phyloP scores from a whole-genome alignment of 2,888 invertebrate species.

The Pristionchus entomophagus region DNA sequence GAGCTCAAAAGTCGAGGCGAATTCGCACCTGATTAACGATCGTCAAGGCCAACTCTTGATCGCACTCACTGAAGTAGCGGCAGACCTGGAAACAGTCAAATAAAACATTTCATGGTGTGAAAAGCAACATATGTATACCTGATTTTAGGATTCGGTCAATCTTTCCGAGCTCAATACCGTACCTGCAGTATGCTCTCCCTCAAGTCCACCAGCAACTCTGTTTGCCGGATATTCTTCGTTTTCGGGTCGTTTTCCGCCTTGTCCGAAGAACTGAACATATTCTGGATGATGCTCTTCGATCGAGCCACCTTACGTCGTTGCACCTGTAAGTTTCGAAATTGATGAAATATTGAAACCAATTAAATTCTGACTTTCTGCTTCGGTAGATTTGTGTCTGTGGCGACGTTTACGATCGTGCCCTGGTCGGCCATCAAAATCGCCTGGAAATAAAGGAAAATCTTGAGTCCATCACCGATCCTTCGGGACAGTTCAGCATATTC shows the following conservation, averaged over 20 bases:
- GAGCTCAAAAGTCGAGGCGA: neutral
- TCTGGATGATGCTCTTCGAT: constrained; percentile 85
- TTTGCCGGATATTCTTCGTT: constrained; percentile 96
- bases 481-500: too few relatives aligned
- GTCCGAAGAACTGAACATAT: constrained; percentile 63
- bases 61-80: constrained; percentile 93
- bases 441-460: constrained; percentile 76
- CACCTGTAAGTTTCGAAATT: neutral
- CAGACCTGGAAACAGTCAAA: constrained; percentile 83
- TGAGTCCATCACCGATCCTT: too few relatives aligned
- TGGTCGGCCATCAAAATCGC: constrained; percentile 97
- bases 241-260: constrained; percentile 68
- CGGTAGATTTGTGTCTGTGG: constrained; percentile 88
- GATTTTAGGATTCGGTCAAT: neutral
- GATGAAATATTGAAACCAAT: too few relatives aligned
- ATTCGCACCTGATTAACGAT: constrained; percentile 61
- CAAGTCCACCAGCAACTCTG: constrained; percentile 97
- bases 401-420: constrained; percentile 90
- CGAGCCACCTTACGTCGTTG: constrained; percentile 88
- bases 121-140: neutral
- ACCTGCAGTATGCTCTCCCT: constrained; percentile 88
- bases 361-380: constrained; percentile 83
- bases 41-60: constrained; percentile 84
- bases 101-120: neutral
- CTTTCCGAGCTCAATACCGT: neutral